Conservation (phyloP, 2,797 vertebrate species). For the Tiaroga cobitis region DNA sequence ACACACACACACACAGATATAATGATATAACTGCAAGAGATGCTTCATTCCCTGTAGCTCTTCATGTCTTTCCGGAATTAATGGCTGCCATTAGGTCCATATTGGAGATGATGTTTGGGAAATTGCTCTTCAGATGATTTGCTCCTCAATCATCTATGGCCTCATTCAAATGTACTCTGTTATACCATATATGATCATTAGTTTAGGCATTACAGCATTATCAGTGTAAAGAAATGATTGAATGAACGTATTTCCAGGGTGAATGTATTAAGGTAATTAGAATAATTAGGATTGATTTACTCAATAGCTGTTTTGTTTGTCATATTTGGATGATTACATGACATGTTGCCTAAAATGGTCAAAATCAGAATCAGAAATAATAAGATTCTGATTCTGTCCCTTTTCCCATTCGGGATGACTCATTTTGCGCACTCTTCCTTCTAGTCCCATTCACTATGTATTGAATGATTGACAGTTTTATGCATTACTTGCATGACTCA, state of each 20-base stretch:
- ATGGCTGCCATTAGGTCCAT: conserved; percentile 42
- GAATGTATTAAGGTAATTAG: not conserved
- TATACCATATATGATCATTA: not conserved
- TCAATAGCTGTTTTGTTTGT: not conserved
- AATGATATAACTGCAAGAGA: conserved; percentile 6
- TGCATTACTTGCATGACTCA: not conserved
- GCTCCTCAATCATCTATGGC: conserved; percentile 20
- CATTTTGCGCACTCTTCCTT: not conserved
- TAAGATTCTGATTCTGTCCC: not conserved
- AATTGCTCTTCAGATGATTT: conserved; percentile 41
- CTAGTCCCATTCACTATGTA: not conserved
- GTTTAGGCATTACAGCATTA: not conserved
- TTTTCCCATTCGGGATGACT: not conserved
- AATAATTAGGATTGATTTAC: not conserved
- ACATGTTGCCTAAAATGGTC: not conserved
- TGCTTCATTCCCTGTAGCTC: conserved; percentile 24
- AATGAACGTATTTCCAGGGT: not conserved
- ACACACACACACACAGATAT: not conserved
- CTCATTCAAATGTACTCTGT: conserved; percentile 29
- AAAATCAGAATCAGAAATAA: not conserved
- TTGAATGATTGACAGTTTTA: not conserved
- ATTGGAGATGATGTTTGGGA: conserved; percentile 20
- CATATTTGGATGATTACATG: not conserved
- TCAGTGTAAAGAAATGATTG: not conserved
- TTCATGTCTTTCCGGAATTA: conserved; percentile 43